A percentile compares a stretch with the other conserved stretches of the same genome.
Conservation (phyloP, 2,113 vertebrate species). For the Paralichthys olivaceus region DNA sequence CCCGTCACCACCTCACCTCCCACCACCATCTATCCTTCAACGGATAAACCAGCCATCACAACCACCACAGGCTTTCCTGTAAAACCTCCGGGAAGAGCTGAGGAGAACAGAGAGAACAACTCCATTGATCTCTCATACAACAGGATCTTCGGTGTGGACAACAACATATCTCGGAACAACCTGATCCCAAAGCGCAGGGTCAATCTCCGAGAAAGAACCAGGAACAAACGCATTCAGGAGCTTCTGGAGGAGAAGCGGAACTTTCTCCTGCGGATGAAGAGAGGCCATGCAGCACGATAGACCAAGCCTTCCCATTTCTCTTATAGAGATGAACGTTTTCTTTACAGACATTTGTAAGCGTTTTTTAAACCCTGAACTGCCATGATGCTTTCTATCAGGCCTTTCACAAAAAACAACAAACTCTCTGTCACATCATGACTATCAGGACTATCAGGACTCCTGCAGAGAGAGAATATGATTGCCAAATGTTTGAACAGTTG, state of each 20-base stretch:
- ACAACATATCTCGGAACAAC: conserved; percentile 88
- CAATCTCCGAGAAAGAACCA: conserved; percentile 88
- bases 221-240: conserved; percentile 95
- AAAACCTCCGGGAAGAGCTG: conserved; percentile 65
- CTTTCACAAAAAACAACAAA: conserved; percentile 14
- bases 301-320: conserved; percentile 78
- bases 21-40: conserved; percentile 28
- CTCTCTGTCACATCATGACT: conserved; percentile 16
- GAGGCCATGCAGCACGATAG: conserved; percentile 70
- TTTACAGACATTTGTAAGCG: conserved; percentile 43
- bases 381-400: conserved; percentile 52
- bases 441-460: conserved; percentile 47
- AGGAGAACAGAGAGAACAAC: conserved; percentile 87
- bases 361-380: conserved; percentile 25
- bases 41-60: conserved; percentile 71
- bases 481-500: conserved; percentile 70
- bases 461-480: conserved; percentile 50
- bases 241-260: conserved; percentile 92
- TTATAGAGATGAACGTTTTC: conserved; percentile 84
- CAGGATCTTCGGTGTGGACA: conserved; percentile 78
- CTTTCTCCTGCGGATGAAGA: conserved; percentile 86
- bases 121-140: conserved; percentile 86
- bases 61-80: conserved; percentile 48
- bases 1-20: conserved; percentile 13
- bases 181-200: conserved; percentile 86